Evolutionary conservation across 2,113 vertebrate species (phyloP).

Genomic region (Hepsetus odoe): DNA sequence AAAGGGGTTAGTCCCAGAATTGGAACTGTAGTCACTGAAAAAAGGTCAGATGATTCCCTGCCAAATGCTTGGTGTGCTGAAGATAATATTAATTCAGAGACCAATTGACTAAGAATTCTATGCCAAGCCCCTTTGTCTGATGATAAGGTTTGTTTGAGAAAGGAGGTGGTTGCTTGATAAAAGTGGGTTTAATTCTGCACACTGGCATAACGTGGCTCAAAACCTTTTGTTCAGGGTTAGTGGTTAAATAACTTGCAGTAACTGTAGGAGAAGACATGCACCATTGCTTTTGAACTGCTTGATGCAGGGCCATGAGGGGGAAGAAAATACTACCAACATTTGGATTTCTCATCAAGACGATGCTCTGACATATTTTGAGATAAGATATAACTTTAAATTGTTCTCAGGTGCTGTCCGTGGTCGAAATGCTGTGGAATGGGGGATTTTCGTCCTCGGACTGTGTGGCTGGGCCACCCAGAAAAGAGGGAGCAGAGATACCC

Average conservation of each 20-base stretch:
- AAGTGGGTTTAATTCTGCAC: neutral
- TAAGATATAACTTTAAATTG: neutral
- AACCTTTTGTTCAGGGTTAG: neutral
- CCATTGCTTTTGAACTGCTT: neutral
- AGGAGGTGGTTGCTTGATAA: conserved; percentile 32
- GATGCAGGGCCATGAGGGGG: neutral
- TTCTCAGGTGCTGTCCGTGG: conserved; percentile 89
- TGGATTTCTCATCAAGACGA: neutral
- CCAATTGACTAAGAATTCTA: neutral
- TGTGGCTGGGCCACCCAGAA: conserved; percentile 96
- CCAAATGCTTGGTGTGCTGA: neutral
- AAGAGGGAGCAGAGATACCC: conserved; percentile 96
- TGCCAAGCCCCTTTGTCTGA: neutral
- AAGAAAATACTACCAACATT: neutral
- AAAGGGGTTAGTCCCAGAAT: neutral
- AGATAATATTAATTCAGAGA: neutral
- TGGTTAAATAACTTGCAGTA: neutral
- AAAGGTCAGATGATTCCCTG: neutral
- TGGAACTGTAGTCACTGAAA: neutral
- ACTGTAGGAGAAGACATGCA: neutral
- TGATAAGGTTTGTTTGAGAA: conserved; percentile 41
- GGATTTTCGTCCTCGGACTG: conserved; percentile 90
- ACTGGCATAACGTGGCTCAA: neutral
- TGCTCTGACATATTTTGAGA: neutral
- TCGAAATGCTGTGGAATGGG: conserved; percentile 90